Conservation (phyloP, 2,113 vertebrate genomes). For the Ginglymostoma cirratum region DNA sequence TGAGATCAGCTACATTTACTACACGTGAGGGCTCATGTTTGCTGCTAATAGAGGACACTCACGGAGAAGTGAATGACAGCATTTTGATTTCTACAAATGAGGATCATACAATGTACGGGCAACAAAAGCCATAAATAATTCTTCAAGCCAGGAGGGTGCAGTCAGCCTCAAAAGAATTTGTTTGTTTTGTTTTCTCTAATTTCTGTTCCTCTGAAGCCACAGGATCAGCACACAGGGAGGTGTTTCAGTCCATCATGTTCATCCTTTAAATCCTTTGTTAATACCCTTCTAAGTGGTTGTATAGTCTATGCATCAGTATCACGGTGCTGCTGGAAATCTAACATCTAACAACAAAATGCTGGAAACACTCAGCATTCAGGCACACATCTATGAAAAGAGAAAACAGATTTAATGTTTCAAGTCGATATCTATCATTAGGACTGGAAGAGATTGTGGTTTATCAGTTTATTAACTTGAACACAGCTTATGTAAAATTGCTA, state of each 20-base stretch:
- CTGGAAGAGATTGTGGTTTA: not conserved
- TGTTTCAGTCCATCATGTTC: not conserved
- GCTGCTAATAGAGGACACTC: not conserved
- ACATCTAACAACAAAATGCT: not conserved
- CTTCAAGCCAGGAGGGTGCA: not conserved
- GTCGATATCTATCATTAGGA: not conserved
- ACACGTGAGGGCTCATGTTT: not conserved
- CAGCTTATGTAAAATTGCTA: not conserved
- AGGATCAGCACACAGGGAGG: not conserved
- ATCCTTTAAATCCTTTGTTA: not conserved
- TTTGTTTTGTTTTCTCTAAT: not conserved
- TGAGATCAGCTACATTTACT: not conserved
- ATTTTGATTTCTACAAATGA: conserved; percentile 18
- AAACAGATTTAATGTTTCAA: not conserved
- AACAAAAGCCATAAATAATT: not conserved
- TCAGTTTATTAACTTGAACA: not conserved
- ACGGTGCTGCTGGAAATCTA: not conserved
- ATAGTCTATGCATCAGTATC: not conserved
- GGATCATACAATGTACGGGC: not conserved
- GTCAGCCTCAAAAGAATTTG: not conserved
- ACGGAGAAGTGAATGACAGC: conserved; percentile 2
- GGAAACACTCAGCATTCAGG: not conserved
- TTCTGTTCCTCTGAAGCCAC: not conserved
- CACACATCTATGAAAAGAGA: not conserved
- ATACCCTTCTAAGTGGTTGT: not conserved